Evolutionary conservation across 2,797 vertebrate genomes (phyloP).

Genomic region (Gouania willdenowi): DNA sequence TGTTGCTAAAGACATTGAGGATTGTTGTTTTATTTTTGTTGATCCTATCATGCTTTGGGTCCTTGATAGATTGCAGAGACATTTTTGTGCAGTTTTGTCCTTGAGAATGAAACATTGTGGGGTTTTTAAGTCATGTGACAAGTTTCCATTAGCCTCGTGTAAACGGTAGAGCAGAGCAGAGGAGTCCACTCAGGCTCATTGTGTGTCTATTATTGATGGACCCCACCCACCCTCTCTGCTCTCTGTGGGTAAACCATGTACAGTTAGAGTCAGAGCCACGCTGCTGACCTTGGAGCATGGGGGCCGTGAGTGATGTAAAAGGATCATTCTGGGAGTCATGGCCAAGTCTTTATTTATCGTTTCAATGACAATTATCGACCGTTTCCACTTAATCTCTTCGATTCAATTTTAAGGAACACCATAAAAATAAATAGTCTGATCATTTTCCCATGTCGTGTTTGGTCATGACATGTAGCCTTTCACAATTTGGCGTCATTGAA

Average conservation of each 20-base stretch:
- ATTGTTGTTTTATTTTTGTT: neutral
- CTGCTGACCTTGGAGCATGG: slow-evolving; percentile 39
- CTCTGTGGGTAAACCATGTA: no score
- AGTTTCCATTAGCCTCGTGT: slow-evolving; percentile 14
- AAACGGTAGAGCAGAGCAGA: neutral
- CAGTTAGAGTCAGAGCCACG: no score
- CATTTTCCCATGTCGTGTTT: no score
- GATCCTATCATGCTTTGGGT: slow-evolving; percentile 5
- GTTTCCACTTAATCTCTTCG: no score
- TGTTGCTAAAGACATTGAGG: neutral
- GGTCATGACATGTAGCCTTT: no score
- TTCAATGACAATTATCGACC: no score
- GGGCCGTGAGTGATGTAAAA: neutral
- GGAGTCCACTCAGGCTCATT: slow-evolving; percentile 3
- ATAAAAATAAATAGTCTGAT: no score
- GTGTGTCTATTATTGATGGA: slow-evolving; percentile 57
- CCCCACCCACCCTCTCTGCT: slow-evolving; percentile 18
- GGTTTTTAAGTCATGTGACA: slow-evolving; percentile 22
- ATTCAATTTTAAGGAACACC: no score
- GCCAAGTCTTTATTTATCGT: neutral
- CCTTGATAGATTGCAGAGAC: slow-evolving; percentile 6
- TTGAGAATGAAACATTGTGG: slow-evolving; percentile 42
- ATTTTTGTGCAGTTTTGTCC: slow-evolving; percentile 32
- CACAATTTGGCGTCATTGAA: no score
- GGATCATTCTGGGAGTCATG: slow-evolving; percentile 6